A percentile compares a stretch with the other conserved stretches of the same genome.
Evolutionary conservation across 2,797 vertebrate genomes (phyloP).

Genomic region (Oreochromis mossambicus): DNA sequence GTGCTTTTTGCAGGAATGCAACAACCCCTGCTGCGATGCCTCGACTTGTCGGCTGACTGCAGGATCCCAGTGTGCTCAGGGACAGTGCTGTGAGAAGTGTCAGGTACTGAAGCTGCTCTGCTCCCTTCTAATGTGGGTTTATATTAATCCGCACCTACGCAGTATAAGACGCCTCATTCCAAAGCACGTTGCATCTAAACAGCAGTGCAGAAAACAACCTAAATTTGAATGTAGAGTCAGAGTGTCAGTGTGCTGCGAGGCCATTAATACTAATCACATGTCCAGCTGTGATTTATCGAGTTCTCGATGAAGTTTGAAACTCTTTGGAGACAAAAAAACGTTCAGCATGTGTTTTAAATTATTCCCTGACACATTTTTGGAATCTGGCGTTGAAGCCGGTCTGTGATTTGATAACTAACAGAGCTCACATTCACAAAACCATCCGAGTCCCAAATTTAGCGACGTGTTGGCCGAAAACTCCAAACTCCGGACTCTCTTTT

Average conservation of each 20-base stretch:
- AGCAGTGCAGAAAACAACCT: not conserved
- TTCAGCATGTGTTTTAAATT: not conserved
- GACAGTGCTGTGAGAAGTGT: constrained; percentile 84
- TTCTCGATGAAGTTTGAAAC: not conserved
- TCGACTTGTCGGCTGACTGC: constrained; percentile 79
- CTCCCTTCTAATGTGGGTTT: not conserved
- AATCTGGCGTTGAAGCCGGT: not conserved
- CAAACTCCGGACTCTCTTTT: not conserved
- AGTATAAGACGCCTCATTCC: not conserved
- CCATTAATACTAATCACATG: fast-evolving
- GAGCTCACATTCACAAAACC: not conserved
- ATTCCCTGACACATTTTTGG: not conserved
- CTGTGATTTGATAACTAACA: not conserved
- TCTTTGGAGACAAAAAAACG: not conserved
- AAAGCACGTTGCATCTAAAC: not conserved
- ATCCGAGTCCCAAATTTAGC: not conserved
- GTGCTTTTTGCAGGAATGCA: constrained; percentile 77
- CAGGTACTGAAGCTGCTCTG: constrained; percentile 70
- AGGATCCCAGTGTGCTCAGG: constrained; percentile 80
- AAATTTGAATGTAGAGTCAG: not conserved
- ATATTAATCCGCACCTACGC: fast-evolving
- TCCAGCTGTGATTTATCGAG: not conserved
- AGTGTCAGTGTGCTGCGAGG: not conserved
- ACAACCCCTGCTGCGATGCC: constrained; percentile 84
- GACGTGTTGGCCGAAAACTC: fast-evolving